Evolutionary conservation across 2,113 vertebrate species (phyloP), one percentile per base, ranked within the genome.

Genomic region (Gymnogyps californianus): DNA sequence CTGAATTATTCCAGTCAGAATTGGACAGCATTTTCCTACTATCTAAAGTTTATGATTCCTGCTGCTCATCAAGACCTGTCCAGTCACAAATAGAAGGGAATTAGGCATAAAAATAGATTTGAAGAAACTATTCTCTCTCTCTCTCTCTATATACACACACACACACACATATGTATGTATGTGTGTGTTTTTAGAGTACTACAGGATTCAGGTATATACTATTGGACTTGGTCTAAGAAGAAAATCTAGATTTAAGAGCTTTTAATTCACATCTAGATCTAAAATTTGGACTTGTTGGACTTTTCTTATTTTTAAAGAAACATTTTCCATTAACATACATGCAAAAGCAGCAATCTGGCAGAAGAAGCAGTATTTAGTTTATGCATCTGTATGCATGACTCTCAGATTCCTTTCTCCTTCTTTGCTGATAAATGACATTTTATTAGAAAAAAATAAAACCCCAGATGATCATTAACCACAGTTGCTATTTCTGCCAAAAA

Each of bases 401-500:
- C 15, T 91, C 51, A 66, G 66, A 90, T 61, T 86, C 28, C 40
- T 81, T 90, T 92, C n/a, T 95, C 55, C 47, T 83, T 67, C 65
- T 95, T 86, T 93, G 49, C 87, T 91, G 61, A 90, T 91, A 95
- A 93, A 64, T 78, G 46, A 78, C 46, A 90, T 88, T 83, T 96
- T 93, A 66, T 87, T 86, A 79, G 62, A 20, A 61, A 92, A 86
- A 96, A 77, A 58, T 10, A 67, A 47, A 46, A 28, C 0, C 34
- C 38, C 57, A 78, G 51, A 62, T 89, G 70, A 94, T 96, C 65
- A 66, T 57, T 94, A 91, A 78, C 44, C 11, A 61, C 75, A 88
- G 46, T 86, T 94, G 36, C 54, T 93, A 86, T 95, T 95, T 95
- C 79, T 94, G 62, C 31, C 20, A 54, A 84, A 87, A 52, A 44